A percentile compares a stretch with the other conserved stretches of the same genome.
Conservation (phyloP, 2,797 vertebrate species). For the Miichthys miiuy region DNA sequence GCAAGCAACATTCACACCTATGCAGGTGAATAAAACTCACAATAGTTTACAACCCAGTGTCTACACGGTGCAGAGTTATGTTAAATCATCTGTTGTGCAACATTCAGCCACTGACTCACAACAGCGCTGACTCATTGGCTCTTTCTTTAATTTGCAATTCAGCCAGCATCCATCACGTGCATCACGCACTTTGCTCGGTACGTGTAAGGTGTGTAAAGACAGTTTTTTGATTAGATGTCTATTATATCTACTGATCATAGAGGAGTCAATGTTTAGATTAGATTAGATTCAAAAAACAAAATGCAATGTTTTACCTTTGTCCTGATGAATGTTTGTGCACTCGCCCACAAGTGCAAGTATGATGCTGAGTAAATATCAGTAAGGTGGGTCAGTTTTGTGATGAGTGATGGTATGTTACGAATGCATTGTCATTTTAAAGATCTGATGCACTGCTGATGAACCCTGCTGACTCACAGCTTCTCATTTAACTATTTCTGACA, state of each 20-base stretch:
- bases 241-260: neutral
- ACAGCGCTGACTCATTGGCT: no score
- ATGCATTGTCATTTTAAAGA: neutral
- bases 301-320: neutral
- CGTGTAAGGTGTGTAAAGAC: no score
- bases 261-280: neutral
- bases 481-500: neutral
- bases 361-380: neutral
- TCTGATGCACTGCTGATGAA: neutral
- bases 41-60: neutral
- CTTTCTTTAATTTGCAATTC: neutral
- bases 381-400: neutral
- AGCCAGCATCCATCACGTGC: neutral
- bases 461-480: neutral
- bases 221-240: neutral
- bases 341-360: neutral
- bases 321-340: neutral
- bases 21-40: neutral
- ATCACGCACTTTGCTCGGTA: no score
- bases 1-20: constrained; percentile 1
- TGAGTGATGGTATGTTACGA: constrained; percentile 10
- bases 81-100: no score
- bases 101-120: no score
- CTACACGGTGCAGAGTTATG: neutral
- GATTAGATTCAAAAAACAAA: no score